phyloP scores from a whole-genome alignment of 2,888 invertebrate species.

The Eupithecia subfuscata region DNA sequence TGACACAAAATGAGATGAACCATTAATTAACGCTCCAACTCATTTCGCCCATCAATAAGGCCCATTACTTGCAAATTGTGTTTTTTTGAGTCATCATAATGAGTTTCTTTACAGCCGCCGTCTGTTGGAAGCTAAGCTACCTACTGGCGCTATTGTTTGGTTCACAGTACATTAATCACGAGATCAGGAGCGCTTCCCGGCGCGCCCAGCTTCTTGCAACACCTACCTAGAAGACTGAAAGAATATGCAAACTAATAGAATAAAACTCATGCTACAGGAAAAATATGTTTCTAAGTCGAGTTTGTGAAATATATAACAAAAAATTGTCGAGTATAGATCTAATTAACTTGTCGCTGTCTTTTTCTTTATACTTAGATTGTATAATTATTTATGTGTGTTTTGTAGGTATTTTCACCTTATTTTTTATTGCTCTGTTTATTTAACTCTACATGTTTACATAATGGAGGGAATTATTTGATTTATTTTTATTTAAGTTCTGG shows the following conservation, averaged over 20 bases:
- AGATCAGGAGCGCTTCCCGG: constrained; percentile 63
- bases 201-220: constrained; percentile 54
- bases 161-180: constrained; percentile 80
- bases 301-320: no score
- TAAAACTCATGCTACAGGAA: background rate
- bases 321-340: no score
- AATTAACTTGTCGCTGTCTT: no score
- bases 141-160: constrained; percentile 67
- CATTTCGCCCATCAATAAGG: constrained; percentile 8
- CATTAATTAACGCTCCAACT: background rate
- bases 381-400: no score
- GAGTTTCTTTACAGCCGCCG: constrained; percentile 41
- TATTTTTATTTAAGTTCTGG: no score
- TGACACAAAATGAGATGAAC: background rate
- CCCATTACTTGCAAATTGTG: constrained; percentile 24
- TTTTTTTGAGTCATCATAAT: constrained; percentile 34
- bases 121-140: constrained; percentile 56
- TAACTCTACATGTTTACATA: no score
- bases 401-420: no score
- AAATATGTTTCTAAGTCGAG: no score
- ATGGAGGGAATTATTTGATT: no score
- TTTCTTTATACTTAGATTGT: no score
- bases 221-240: background rate
- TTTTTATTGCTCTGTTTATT: no score
- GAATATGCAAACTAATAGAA: background rate